phyloP scores from a whole-genome alignment of 2,888 invertebrate species.

The Cylloceria caligata region DNA sequence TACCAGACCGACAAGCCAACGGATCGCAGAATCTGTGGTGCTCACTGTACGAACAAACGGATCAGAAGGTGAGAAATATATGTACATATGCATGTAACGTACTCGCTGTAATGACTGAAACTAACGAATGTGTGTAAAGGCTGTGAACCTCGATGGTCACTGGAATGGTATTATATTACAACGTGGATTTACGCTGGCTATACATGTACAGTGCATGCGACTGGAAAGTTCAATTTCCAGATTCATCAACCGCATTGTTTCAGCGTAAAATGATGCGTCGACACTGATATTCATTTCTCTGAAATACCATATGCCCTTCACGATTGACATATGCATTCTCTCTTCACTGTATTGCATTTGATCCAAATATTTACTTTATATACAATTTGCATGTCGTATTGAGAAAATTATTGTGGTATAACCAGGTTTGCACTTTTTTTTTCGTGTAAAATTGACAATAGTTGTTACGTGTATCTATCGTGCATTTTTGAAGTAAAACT shows the following conservation, averaged over 20 bases:
- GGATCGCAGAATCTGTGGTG: background rate
- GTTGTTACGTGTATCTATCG: too few species aligned
- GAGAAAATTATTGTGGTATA: background rate
- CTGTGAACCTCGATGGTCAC: conserved; percentile 14
- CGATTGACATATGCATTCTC: background rate
- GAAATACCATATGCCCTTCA: background rate
- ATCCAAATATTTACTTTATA: background rate
- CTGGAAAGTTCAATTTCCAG: conserved; percentile 52
- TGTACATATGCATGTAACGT: conserved; percentile 23
- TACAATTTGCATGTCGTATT: background rate
- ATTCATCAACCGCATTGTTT: conserved; percentile 35
- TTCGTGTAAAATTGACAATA: too few species aligned
- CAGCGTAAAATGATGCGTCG: conserved; percentile 2
- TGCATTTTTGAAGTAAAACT: too few species aligned
- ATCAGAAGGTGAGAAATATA: conserved; percentile 28
- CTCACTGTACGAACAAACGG: conserved; percentile 13
- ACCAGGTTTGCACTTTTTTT: too few species aligned
- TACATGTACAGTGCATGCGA: conserved; percentile 19
- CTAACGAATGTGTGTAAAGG: conserved; percentile 8
- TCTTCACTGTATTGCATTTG: background rate
- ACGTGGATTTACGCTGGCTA: conserved; percentile 13
- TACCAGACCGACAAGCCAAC: conserved; percentile 9
- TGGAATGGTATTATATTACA: conserved; percentile 6
- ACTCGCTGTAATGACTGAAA: conserved; percentile 13
- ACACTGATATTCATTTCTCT: conserved; percentile 46